A percentile compares a stretch with the other conserved stretches of the same genome.
Evolutionary conservation across 2,888 invertebrate species (phyloP).

Genomic region (Drosophila formosana): DNA sequence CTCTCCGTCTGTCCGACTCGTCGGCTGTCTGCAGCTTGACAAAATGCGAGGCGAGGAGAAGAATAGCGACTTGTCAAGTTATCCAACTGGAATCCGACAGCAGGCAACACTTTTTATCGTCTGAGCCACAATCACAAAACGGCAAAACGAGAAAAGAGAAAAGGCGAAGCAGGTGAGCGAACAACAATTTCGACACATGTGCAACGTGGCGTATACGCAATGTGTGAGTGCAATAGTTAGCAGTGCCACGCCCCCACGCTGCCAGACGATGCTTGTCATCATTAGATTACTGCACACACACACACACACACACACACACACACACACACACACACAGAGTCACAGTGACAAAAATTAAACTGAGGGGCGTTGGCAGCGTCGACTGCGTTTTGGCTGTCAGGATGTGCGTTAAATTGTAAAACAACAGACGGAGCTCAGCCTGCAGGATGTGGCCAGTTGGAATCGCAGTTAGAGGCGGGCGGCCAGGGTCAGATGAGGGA

Average conservation of each 20-base stretch:
- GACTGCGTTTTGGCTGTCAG: conserved; percentile 66
- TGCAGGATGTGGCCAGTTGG: conserved; percentile 27
- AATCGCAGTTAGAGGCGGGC: background rate
- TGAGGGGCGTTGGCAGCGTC: conserved; percentile 59
- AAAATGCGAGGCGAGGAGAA: conserved; percentile 22
- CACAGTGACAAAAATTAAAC: conserved; percentile 62
- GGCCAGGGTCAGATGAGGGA: background rate
- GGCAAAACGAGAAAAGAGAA: background rate
- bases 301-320: conserved; percentile 31
- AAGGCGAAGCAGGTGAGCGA: conserved; percentile 39
- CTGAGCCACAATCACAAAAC: conserved; percentile 13
- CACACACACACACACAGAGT: conserved; percentile 29
- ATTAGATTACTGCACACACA: conserved; percentile 73
- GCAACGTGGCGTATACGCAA: conserved; percentile 74
- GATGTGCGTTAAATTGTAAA: conserved; percentile 81
- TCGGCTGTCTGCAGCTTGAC: conserved; percentile 31
- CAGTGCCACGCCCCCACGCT: conserved; percentile 46
- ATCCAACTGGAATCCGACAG: conserved; percentile 33
- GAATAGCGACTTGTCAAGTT: conserved; percentile 18
- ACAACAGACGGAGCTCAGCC: conserved; percentile 56
- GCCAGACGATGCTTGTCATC: conserved; percentile 75
- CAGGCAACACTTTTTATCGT: conserved; percentile 26
- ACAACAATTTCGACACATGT: conserved; percentile 59
- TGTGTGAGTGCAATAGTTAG: conserved; percentile 47
- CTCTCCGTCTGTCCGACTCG: conserved; percentile 9